Evolutionary conservation across 2,113 vertebrate genomes (phyloP), one percentile per base, ranked within the genome.

Genomic region (Rhinogobius similis): DNA sequence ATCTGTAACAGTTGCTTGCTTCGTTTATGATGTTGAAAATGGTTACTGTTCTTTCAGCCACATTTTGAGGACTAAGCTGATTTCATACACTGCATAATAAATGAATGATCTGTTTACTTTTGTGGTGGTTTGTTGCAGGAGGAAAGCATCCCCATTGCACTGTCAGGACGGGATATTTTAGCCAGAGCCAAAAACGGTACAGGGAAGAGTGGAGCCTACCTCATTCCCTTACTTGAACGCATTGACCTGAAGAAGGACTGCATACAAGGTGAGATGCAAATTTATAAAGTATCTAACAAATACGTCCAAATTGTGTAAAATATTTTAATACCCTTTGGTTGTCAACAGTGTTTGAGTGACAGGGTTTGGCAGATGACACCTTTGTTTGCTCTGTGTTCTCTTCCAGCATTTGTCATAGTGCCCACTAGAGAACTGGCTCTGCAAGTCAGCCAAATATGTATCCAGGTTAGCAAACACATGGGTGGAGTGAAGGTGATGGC

Each of bases 161-260:
- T 99, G 84, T 99, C 98, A 87, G 98, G 98, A 91, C 96, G 98
- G 91, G 97, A 99, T 92, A 99, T 99, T 87, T 93, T 99, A 92
- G 98, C 98, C 89, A 96, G 98, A 94, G 98, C 98, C 79, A 99
- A 99, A 93, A 99, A 99, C 7, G 98, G 98, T 92, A 99, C 98
- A 76, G 98, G 97, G 92, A 99, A 99, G 94, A 99, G 98, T 72
- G 97, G 98, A 93, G 98, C 97, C 96, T 99, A 99, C 97, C 98
- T 99, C 96, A 99, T 99, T 94, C 98, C 98, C 94, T 96, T 99
- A 97, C 96, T 99, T 96, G 98, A 99, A 97, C 94, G 98, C 81
- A 97, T 99, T 88, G 98, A 99, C 95, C 95, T 99, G 92, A 99
- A 99, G 94, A 98, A 92, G 93, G 96, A 98, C 92, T 96, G 94